phyloP scores from a whole-genome alignment of 2,113 vertebrate genomes.

The Azemiops feae region DNA sequence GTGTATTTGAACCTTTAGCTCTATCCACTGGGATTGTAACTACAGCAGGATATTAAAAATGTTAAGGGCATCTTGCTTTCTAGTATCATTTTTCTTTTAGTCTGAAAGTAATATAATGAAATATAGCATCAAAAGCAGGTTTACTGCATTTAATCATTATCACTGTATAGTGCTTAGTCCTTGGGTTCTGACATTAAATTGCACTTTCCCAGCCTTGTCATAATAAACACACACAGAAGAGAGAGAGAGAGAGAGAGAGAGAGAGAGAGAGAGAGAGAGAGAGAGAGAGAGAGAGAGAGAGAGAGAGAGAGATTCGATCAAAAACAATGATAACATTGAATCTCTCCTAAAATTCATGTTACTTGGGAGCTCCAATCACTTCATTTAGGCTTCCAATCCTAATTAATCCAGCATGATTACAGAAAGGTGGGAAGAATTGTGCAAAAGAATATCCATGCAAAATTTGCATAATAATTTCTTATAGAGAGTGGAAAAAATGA shows the following conservation, averaged over 20 bases:
- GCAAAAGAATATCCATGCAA: not conserved
- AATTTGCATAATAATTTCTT: not conserved
- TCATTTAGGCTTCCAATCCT: not conserved
- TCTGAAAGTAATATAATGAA: constrained; percentile 2
- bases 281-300: no score
- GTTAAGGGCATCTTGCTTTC: not conserved
- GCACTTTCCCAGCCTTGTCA: not conserved
- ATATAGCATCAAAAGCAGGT: not conserved
- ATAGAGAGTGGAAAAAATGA: not conserved
- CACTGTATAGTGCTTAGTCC: not conserved
- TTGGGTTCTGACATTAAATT: not conserved
- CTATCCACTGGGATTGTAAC: not conserved
- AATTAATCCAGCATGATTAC: no score
- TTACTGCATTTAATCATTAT: not conserved
- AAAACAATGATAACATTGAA: not conserved
- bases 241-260: no score
- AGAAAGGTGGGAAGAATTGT: not conserved
- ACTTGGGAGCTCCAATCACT: not conserved
- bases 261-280: no score
- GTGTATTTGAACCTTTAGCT: not conserved
- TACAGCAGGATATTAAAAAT: constrained; percentile 11
- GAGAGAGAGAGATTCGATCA: no score
- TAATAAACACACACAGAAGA: no score
- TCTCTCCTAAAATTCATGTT: not conserved
- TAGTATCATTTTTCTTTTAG: not conserved